These are phyloP conservation scores for Minunthozetes semirufus DNA, from an alignment of 2,888 invertebrate species.

Conservation along the genomic window DNA sequence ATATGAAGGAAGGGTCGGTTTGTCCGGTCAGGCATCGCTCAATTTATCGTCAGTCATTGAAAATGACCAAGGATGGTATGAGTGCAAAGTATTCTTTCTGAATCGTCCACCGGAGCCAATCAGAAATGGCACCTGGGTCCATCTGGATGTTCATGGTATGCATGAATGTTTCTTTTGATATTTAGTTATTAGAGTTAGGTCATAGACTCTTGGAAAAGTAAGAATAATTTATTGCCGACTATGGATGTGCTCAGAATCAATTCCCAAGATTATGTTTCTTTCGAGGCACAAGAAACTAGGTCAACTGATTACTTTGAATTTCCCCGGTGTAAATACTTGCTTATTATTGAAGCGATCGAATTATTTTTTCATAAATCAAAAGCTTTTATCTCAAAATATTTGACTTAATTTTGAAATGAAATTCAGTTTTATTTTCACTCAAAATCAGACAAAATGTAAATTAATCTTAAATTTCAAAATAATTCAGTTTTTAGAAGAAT, in stretches of 20 bases:
- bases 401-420: not conserved
- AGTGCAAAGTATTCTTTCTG: constrained; percentile 88
- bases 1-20: constrained; percentile 82
- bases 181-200: no score
- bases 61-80: constrained; percentile 96
- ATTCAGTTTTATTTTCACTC: not conserved
- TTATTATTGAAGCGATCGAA: not conserved
- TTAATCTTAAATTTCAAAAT: no score
- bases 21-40: constrained; percentile 82
- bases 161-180: no score
- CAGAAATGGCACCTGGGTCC: constrained; percentile 90
- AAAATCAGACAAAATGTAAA: no score
- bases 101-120: constrained; percentile 57
- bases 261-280: no score
- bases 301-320: not conserved
- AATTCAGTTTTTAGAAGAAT: no score
- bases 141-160: constrained; percentile 70
- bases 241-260: no score
- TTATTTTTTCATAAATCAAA: not conserved
- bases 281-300: no score
- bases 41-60: constrained; percentile 90
- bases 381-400: not conserved
- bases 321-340: not conserved
- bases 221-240: no score
- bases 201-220: no score